phyloP scores from a whole-genome alignment of 2,113 vertebrate genomes.

The Barbus barbus region DNA sequence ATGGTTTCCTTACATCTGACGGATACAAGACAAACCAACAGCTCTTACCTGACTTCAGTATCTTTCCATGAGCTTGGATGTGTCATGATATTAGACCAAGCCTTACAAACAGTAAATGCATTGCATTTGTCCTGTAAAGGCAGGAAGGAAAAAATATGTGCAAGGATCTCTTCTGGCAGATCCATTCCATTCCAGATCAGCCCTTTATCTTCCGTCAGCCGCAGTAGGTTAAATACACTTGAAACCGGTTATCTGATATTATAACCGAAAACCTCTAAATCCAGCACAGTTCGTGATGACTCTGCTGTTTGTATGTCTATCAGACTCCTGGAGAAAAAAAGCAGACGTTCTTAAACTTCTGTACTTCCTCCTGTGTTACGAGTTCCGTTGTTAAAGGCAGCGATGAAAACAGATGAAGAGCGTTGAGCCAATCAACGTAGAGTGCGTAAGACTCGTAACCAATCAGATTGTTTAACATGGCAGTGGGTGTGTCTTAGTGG shows the following conservation, averaged over 20 bases:
- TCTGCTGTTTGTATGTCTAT: not conserved
- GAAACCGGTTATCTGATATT: not conserved
- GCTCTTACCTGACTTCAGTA: conserved; percentile 70
- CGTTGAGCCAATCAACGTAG: conserved; percentile 25
- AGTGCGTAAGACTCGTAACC: not conserved
- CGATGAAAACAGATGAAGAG: not conserved
- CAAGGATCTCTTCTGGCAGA: conserved; percentile 70
- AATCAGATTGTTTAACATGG: conserved; percentile 3
- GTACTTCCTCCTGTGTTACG: conserved; percentile 40
- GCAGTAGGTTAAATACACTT: not conserved
- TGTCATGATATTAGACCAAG: conserved; percentile 65
- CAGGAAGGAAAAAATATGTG: conserved; percentile 68
- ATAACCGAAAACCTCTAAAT: not conserved
- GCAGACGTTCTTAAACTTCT: not conserved
- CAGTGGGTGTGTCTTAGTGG: conserved; percentile 30
- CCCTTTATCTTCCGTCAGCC: not conserved
- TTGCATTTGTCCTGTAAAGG: conserved; percentile 65
- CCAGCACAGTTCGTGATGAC: not conserved
- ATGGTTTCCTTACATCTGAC: not conserved
- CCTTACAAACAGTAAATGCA: conserved; percentile 66
- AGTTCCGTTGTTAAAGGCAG: conserved; percentile 33
- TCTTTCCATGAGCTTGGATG: conserved; percentile 66
- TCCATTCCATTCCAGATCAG: conserved; percentile 45
- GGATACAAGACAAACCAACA: not conserved
- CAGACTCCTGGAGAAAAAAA: not conserved